Base-by-base conservation (phyloP, 2,113 vertebrate species). In the Dendropsophus ebraccatus region DNA sequence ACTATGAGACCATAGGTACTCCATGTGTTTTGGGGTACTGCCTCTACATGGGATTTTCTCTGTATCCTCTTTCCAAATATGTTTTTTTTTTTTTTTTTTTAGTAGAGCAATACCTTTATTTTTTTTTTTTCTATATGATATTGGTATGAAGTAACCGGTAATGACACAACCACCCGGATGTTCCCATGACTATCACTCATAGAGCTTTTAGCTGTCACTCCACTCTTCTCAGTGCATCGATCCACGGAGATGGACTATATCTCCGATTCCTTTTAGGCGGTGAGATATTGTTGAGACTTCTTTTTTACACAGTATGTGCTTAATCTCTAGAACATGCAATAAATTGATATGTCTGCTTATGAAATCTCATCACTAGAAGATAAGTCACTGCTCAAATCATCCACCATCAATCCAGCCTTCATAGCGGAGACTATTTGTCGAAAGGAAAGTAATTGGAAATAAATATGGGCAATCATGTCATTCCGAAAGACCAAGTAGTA, bases 331-430 rank as follows among this genome's bases (percentile, higher is more conserved):
- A 83, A 72, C 28, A 13, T 52, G 81, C 45, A 82, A 82, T 82
- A 56, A 83, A 83, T 70, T 82, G 65, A n/a, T 82, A 82, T 82
- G 45, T 82, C 62, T 50, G 2, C 41, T 82, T 82, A 50, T 19
- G 21, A 82, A 41, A 32, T 37, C 58, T 62, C 13, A 81, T 62
- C 37, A 81, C 19, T 70, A n/a, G 28, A 32, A 81, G 62, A 82
- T 28, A 50, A 70, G 49, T 82, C 62, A 35, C 25, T 52, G 62
- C 17, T 37, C 12, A 70, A 54, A 82, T 35, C 45, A 35, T 70
- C 47, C 30, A 25, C 69, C 14, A 69, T 67, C 52, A 54, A 52
- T 72, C 28, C 19, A 23, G 25, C 52, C 65, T 52, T 65, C 41
- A 35, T 81, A 41, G 13, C 14, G 4, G 14, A 80, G 21, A 41